These are phyloP conservation scores for Recurvirostra avosetta DNA, from an alignment of 2,113 vertebrate genomes.

Conservation along the genomic window DNA sequence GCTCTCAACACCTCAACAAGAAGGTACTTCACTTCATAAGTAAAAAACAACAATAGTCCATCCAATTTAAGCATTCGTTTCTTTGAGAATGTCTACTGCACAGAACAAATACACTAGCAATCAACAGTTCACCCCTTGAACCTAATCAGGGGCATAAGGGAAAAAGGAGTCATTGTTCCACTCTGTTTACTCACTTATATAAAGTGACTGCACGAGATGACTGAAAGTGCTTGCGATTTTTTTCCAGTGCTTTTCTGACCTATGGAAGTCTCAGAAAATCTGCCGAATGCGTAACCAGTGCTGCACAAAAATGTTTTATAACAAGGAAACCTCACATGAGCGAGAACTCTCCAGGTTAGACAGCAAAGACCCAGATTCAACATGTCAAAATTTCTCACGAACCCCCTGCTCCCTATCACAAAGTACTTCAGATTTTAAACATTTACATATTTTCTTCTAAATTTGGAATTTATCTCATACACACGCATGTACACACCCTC, in stretches of 20 bases:
- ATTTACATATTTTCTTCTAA: neutral
- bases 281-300: neutral
- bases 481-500: neutral
- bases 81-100: neutral
- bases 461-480: neutral
- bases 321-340: neutral
- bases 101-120: neutral
- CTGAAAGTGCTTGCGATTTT: neutral
- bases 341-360: neutral
- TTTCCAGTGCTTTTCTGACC: neutral
- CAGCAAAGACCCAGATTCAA: neutral
- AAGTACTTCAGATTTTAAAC: neutral
- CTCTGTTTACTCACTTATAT: neutral
- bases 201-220: neutral
- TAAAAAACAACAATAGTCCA: neutral
- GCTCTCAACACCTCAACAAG: neutral
- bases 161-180: slow-evolving; percentile 14
- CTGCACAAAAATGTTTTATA: neutral
- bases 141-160: neutral
- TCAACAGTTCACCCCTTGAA: neutral
- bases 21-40: neutral
- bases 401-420: neutral
- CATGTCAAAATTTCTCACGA: neutral
- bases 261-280: neutral
- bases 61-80: neutral